Base-by-base conservation (phyloP, 2,113 vertebrate genomes). In the Ammospiza caudacuta region DNA sequence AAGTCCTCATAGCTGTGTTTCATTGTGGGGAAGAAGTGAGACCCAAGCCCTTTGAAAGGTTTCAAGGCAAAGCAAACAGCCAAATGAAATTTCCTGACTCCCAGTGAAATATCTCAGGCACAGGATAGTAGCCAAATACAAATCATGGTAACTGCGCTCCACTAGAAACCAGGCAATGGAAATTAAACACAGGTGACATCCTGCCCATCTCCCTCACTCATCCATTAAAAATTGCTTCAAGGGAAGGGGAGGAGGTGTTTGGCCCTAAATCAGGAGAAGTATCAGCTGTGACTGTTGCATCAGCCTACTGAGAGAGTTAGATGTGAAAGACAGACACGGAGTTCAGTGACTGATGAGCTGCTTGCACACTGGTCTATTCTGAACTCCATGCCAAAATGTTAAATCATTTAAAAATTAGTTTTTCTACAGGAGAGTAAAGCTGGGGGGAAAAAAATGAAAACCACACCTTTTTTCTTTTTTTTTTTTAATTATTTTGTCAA, bases 361-460 rank as follows among this genome's bases (percentile, higher is more conserved):
- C 0, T 1, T 39, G 69, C 19, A 37, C 64, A 41, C 19, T 46
- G 4, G 2, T 39, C 68, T 81, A 5, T 54, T 75, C 35, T 64
- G 49, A 75, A 51, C 17, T 78, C 41, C 4, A 7, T 72, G 77
- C 5, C 54, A 87, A 68, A 91, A 87, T 39, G 61, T 37, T 3
- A 91, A 89, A 81, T 52, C 44, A 22, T 61, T 57, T 44, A n/a
- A 29, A 39, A 82, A 0, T 28, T 0, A 76, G 4, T 2, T 3
- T 31, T 72, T 93, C 75, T 76, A 73, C 49, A 84, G 37, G 16
- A 25, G 43, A 63, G 16, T 51, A 54, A 64, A 66, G 2, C 23
- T n/a, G 28, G 31, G 31, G 1, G 6, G 0, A 0, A 3, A 3
- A 54, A 54, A 69, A 4, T 18, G 2, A 55, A 78, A 67, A 19